phyloP scores from a whole-genome alignment of 2,113 vertebrate species.

The Sebastes fasciatus region DNA sequence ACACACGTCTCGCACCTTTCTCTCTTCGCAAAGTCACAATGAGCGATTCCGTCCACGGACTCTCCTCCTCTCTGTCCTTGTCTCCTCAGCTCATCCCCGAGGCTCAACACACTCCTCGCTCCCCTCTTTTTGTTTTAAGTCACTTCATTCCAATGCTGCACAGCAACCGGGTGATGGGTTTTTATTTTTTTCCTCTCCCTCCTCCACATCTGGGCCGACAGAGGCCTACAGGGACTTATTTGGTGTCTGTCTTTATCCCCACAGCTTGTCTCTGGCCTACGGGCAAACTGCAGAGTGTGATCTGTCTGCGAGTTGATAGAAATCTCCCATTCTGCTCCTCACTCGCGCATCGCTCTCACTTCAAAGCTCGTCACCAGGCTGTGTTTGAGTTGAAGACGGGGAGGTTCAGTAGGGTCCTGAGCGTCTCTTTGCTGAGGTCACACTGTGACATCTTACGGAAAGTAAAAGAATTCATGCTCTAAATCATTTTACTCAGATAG shows the following conservation, averaged over 20 bases:
- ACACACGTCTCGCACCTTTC: conserved; percentile 26
- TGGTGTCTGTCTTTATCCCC: conserved; percentile 69
- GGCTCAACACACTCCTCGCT: conserved; percentile 49
- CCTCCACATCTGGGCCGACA: conserved; percentile 54
- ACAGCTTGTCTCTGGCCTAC: conserved; percentile 68
- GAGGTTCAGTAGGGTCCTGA: conserved; percentile 8
- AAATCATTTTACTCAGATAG: too few relatives aligned
- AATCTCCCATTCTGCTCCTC: conserved; percentile 53
- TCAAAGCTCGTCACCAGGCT: conserved; percentile 37
- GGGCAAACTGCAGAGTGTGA: conserved; percentile 73
- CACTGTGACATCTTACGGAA: neutral
- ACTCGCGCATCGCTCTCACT: conserved; percentile 23
- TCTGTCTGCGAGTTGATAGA: conserved; percentile 55
- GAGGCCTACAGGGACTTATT: conserved; percentile 63
- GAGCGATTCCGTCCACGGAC: conserved; percentile 74
- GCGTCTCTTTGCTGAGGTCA: conserved; percentile 3
- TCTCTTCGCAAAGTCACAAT: conserved; percentile 71
- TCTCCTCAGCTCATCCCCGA: conserved; percentile 61
- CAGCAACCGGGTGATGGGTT: conserved; percentile 28
- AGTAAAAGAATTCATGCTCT: neutral
- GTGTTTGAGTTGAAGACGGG: conserved; percentile 35
- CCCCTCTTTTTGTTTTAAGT: conserved; percentile 73
- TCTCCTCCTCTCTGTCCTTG: conserved; percentile 62
- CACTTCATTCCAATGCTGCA: conserved; percentile 75
- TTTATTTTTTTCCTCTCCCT: conserved; percentile 12